Evolutionary conservation across 2,113 vertebrate genomes (phyloP), one percentile per base, ranked within the genome.

Genomic region (Girardinichthys multiradiatus): DNA sequence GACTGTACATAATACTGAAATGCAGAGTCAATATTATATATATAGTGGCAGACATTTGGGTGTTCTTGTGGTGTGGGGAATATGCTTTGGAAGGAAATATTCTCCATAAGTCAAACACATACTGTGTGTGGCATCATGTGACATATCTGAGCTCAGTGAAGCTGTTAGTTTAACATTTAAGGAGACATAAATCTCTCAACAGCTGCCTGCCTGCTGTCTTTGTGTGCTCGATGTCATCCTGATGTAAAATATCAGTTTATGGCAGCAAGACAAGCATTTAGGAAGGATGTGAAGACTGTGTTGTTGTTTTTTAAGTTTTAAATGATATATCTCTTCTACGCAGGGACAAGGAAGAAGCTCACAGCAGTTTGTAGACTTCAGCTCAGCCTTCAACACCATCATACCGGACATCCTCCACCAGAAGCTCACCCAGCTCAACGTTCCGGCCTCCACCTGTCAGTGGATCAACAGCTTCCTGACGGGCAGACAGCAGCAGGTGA

Each of bases 81-180:
- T 60, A 15, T 27, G 31, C 65, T 77, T 4, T 57, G 66, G 67
- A 77, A 27, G 69, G 30, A 68, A 63, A 80, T 77, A 28, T 8
- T 54, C 48, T 17, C 66, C 29, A 14, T 58, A 58, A 65, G 61
- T 74, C 51, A 65, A 33, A 72, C 21, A 2, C 29, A 21, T 33
- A 15, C 29, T 51, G 48, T 57, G n/a, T 73, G 62, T 51, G 72
- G 31, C 12, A 24, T 68, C 62, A 59, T 54, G 76, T 82, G 51
- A 75, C 58, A 62, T 28, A 51, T 26, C 35, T 62, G 73, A 61
- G 70, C 59, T 65, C 70, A 66, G 30, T 70, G 73, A 33, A 57
- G 72, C 76, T 63, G 66, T 51, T 62, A 69, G 68, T 78, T 70
- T 60, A 78, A 82, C 70, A 79, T 82, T 75, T 82, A 33, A 31